Evolutionary conservation across 2,888 invertebrate genomes (phyloP), one percentile per base, ranked within the genome.

Genomic region (Ctenicera cuprea): DNA sequence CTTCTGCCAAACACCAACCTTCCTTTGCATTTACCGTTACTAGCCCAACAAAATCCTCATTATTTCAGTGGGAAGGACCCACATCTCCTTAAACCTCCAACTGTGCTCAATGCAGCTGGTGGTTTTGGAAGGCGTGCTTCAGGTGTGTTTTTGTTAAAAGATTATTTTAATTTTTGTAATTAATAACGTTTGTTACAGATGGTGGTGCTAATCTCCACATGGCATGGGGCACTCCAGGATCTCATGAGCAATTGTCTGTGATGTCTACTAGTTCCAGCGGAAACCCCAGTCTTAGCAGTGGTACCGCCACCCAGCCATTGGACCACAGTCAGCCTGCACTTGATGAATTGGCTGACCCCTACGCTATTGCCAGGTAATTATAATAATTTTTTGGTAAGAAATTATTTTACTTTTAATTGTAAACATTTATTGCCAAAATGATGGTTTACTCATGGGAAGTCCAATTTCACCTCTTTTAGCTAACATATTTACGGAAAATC

Each of bases 171-270:
- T 18, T 7, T 22, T 45, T 33, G 1, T 65, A 38, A 20, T 30
- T 3, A 41, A 12, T 8, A 12, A 41, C 4, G n/a, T 41, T 12
- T 14, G n/a, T 16, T 79, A 26, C 65, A 45, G 98, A 98, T 88
- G 98, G 98, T 80, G 97, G 97, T 70, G 97, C 97, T 67, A 97
- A 97, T 89, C 91, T 97, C 78, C 95, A 95, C 80, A 92, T 93
- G 85, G 83, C 83, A 12, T 90, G 90, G 89, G 91, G 85, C 7
- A 79, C 84, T 82, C 82, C 87, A 82, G 83, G 88, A 81, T 81
- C 88, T 77, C 83, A 90, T 82, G 89, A 84, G 81, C 88, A 82
- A 79, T 89, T 78, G 83, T 90, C 80, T 83, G 88, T 71, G 81
- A 89, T 78, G 89, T 89, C 83, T 78, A 88, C 74, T 78, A 88